phyloP scores from a whole-genome alignment of 1,140 invertebrate genomes.

The Pseudomyrmex concolor region DNA sequence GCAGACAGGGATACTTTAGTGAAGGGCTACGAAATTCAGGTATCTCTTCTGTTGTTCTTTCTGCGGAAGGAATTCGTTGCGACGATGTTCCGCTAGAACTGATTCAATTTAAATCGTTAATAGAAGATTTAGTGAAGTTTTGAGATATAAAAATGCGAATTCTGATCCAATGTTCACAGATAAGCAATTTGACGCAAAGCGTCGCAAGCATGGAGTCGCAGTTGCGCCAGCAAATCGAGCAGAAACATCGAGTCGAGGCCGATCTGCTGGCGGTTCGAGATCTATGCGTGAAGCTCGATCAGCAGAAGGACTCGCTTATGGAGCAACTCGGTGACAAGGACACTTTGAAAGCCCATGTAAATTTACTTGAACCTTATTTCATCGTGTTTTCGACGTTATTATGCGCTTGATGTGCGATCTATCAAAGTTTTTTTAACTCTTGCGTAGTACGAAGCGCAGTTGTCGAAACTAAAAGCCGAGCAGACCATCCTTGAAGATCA shows the following conservation, averaged over 20 bases:
- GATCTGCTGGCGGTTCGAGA: slow-evolving; percentile 85
- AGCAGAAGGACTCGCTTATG: slow-evolving; percentile 84
- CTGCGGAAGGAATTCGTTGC: background rate
- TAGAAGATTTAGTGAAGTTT: background rate
- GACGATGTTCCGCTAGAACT: background rate
- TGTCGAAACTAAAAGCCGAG: slow-evolving; percentile 79
- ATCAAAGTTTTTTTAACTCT: slow-evolving; percentile 2
- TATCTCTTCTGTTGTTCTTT: slow-evolving; percentile 60
- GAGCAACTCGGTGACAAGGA: slow-evolving; percentile 81
- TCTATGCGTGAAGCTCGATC: slow-evolving; percentile 85
- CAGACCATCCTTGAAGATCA: slow-evolving; percentile 82
- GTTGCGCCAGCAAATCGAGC: slow-evolving; percentile 81
- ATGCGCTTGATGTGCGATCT: background rate
- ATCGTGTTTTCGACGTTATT: background rate
- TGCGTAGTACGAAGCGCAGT: slow-evolving; percentile 81
- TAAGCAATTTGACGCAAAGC: slow-evolving; percentile 85
- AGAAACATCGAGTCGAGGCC: slow-evolving; percentile 79
- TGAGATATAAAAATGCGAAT: background rate
- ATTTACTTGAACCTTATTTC: slow-evolving; percentile 5
- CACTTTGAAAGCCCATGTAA: slow-evolving; percentile 80
- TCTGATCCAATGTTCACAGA: slow-evolving; percentile 78
- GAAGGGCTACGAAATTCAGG: slow-evolving; percentile 86
- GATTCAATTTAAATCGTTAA: background rate
- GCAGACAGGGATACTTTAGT: slow-evolving; percentile 85
- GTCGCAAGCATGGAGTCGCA: slow-evolving; percentile 86